These are phyloP conservation scores for Numenius phaeopus DNA, from an alignment of 2,797 vertebrate genomes.

Conservation along the genomic window DNA sequence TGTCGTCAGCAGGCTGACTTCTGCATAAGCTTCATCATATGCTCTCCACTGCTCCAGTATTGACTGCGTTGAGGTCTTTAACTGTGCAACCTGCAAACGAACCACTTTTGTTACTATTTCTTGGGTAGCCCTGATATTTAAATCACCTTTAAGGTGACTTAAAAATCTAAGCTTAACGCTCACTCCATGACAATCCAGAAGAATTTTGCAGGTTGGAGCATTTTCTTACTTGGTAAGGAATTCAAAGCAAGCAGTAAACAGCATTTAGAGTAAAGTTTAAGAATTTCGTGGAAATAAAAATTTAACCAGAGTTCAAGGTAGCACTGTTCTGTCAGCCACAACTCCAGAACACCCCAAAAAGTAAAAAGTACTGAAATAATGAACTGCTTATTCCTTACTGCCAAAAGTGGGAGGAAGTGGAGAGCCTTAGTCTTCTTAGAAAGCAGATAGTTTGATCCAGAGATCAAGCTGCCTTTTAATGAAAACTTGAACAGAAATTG, in stretches of 20 bases:
- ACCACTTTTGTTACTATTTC: not conserved
- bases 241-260: not conserved
- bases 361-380: not conserved
- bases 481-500: conserved; percentile 28
- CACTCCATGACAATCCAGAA: not conserved
- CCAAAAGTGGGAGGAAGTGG: not conserved
- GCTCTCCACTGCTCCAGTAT: conserved; percentile 80
- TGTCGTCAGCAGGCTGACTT: conserved; percentile 66
- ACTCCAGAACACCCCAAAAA: not conserved
- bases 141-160: not conserved
- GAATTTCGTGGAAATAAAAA: not conserved
- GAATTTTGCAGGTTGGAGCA: not conserved
- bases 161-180: not conserved
- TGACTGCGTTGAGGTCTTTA: conserved; percentile 70
- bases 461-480: not conserved
- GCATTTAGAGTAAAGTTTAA: not conserved
- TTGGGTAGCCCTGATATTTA: not conserved
- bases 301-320: not conserved
- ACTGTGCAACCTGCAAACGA: conserved; percentile 71
- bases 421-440: not conserved
- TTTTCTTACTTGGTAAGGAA: not conserved
- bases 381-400: not conserved
- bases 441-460: not conserved
- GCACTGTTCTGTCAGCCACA: not conserved
- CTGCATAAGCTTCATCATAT: conserved; percentile 72